phyloP scores from a whole-genome alignment of 2,797 vertebrate genomes.

The Oreochromis mossambicus region DNA sequence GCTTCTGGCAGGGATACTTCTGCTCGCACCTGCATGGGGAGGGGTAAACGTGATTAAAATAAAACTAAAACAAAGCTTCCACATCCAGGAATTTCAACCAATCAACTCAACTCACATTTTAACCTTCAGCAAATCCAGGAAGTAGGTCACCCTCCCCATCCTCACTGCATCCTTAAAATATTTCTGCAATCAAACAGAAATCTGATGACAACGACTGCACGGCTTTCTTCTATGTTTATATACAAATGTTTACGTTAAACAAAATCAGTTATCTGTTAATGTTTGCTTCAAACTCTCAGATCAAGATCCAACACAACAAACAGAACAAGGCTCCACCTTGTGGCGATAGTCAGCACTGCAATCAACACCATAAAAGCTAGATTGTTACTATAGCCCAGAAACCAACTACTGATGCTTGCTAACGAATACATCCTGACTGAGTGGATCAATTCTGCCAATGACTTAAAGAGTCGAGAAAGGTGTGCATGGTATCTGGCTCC shows the following conservation, averaged over 20 bases:
- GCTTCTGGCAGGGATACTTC: fast-evolving
- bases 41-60: neutral
- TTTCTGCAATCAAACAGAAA: neutral
- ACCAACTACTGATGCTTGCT: neutral
- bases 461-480: neutral
- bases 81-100: neutral
- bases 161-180: neutral
- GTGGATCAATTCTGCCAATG: neutral
- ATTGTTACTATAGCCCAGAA: neutral
- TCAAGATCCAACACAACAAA: neutral
- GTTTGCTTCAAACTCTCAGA: neutral
- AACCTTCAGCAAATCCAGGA: conserved; percentile 20
- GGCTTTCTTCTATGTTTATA: neutral
- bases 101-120: conserved; percentile 44
- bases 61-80: neutral
- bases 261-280: neutral
- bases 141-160: neutral
- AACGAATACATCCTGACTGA: neutral
- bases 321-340: neutral
- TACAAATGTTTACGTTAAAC: neutral
- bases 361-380: neutral
- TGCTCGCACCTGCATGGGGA: conserved; percentile 42
- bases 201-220: neutral
- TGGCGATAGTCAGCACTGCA: neutral
- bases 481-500: neutral